phyloP scores from a whole-genome alignment of 92 coral and sea anemone species.

The Desmophyllum pertusum region DNA sequence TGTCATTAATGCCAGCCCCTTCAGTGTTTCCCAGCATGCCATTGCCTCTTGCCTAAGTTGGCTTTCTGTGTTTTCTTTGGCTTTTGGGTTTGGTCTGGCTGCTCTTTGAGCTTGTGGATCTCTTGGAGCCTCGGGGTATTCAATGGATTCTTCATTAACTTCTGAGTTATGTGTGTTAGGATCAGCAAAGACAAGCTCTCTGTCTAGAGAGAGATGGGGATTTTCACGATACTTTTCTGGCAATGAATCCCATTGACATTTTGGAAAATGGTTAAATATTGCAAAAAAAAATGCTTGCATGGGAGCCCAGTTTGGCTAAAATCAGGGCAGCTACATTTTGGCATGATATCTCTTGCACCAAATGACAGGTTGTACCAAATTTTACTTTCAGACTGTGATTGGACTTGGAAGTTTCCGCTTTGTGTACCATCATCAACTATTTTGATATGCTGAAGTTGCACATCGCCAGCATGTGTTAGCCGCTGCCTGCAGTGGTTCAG shows the following conservation, averaged over 20 bases:
- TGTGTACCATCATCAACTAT: slow-evolving; percentile 27
- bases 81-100: slow-evolving; percentile 2
- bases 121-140: neutral
- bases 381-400: slow-evolving; percentile 22
- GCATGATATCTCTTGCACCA: slow-evolving; percentile 44
- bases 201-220: slow-evolving; percentile 8
- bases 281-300: slow-evolving; percentile 68
- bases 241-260: slow-evolving; percentile 53
- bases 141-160: neutral
- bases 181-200: slow-evolving; percentile 8
- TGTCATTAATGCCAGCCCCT: slow-evolving; percentile 39
- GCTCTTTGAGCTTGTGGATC: slow-evolving; percentile 16
- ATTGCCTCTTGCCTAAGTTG: slow-evolving; percentile 36
- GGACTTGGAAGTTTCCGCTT: slow-evolving; percentile 42
- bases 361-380: slow-evolving; percentile 44
- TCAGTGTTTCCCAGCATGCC: slow-evolving; percentile 45
- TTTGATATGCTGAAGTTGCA: slow-evolving; percentile 27
- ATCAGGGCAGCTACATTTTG: slow-evolving; percentile 35
- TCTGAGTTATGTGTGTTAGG: neutral
- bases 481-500: slow-evolving; percentile 32
- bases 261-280: slow-evolving; percentile 12
- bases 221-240: slow-evolving; percentile 42
- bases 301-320: slow-evolving; percentile 39
- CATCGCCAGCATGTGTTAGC: slow-evolving; percentile 24
- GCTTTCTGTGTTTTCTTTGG: neutral